Evolutionary conservation across 2,888 invertebrate genomes (phyloP), one percentile per base, ranked within the genome.

Genomic region (Metallyticus violacea): DNA sequence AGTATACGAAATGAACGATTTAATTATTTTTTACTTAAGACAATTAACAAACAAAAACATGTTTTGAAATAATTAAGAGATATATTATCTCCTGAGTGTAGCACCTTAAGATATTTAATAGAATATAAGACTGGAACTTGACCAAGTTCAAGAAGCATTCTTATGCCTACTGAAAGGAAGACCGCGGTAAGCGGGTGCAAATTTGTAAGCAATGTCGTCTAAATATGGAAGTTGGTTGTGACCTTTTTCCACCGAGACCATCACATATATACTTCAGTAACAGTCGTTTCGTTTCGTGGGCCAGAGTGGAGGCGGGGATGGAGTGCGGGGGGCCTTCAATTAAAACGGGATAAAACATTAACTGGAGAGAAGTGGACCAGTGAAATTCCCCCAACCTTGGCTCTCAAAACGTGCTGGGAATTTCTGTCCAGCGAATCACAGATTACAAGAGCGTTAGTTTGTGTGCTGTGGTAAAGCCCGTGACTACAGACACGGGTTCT

Each of bases 281-380:
- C 40, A 62, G 40, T 62, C 40, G 40, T 62, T 62, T 62, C 40
- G 40, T 62, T 62, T 62, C 40, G 40, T 15, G 40, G 40, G 22
- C 15, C 15, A 9, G 40, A 22, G 40, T 9, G 1, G 9, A 22
- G 40, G 40, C 15, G 1, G 9, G 40, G 40, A 62, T 9, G 40
- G 40, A 62, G 22, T 9, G 22, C 15, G 40, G 40, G 22, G 29
- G 30, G 22, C 29, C 29, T 81, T 30, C 81, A 81, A 81, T 81
- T 81, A 81, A 81, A 81, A 81, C 81, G 22, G 81, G 81, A 81
- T 29, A 30, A 81, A 81, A 81, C 81, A 81, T 81, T 81, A 81
- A 81, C 29, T 22, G 27, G 79, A 79, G 79, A 79, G 28, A 79
- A 62, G 40, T 62, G 40, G 40, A 62, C 40, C 40, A 62, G 40